Evolutionary conservation across 1,140 invertebrate genomes (phyloP), one percentile per base, ranked within the genome.

Genomic region (Onthophagus taurus): DNA sequence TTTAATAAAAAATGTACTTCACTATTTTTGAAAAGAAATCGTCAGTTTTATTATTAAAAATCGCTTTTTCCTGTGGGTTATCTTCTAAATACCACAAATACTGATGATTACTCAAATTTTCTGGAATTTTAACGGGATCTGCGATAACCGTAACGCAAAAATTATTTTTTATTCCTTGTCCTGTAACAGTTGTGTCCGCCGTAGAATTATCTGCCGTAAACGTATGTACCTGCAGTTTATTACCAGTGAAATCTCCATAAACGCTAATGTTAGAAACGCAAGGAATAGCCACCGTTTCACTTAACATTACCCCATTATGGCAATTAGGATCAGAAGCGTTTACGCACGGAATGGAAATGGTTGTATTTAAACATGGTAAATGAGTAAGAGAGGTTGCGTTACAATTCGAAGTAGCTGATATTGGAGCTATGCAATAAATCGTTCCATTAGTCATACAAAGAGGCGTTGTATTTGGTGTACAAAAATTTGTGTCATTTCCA

Each of bases 61-160:
- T n/a, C n/a, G n/a, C 18, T 11, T 37, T 37, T 2, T 18, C 35
- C 19, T 37, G 24, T 5, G 35, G 35, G 23, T 41, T 41, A 3
- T 41, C 23, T 6, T 29, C 12, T 13, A 41, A 11, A 41, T 30
- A 41, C 18, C 18, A 26, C 2, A 41, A 2, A 13, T 41, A 41
- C 14, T 41, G 21, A 4, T n/a, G 21, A 8, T 41, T 41, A 14
- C 12, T 14, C 7, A 41, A 7, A 41, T 41, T 17, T 19, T 41
- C 23, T 7, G 38, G 38, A 16, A 26, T 21, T 4, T 18, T 16
- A 8, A 41, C 9, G 2, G 38, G 38, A 26, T 41, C 38, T 3
- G 38, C 38, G 5, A 41, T 41, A 29, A 41, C 38, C 1, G 38
- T 41, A 3, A 41, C 38, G n/a, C 38, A 41, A 26, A 23, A 41